Percentiles rank a stretch among this genome's conserved stretches.
Evolutionary conservation across 2,797 vertebrate species (phyloP).

Genomic region (Tarsius wallacei): DNA sequence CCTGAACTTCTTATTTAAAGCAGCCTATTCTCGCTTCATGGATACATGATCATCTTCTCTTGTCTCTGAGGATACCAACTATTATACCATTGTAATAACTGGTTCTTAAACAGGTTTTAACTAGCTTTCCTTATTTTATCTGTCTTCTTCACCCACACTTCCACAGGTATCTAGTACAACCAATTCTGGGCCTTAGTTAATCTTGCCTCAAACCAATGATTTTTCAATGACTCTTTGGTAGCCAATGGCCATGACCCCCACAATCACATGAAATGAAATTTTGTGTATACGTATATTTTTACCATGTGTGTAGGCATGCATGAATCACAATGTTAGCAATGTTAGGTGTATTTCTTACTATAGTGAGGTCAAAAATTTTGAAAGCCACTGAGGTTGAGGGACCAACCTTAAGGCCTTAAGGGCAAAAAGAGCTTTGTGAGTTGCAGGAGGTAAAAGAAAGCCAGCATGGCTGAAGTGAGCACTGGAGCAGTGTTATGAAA

Average conservation of each 20-base stretch:
- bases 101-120: not conserved
- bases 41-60: not conserved
- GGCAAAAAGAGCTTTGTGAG: not conserved
- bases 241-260: too few species aligned
- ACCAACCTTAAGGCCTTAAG: not conserved
- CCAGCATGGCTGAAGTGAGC: not conserved
- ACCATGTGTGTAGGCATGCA: not conserved
- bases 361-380: constrained; percentile 38
- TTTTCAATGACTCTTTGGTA: too few species aligned
- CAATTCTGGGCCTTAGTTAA: not conserved
- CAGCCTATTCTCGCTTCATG: not conserved
- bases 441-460: not conserved
- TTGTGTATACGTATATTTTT: not conserved
- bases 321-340: not conserved
- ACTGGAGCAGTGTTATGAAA: not conserved
- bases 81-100: not conserved
- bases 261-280: constrained; percentile 12
- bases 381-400: not conserved
- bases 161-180: not conserved
- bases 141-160: constrained; percentile 7
- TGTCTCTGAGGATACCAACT: constrained; percentile 21
- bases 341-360: constrained; percentile 35
- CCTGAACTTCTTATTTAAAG: constrained; percentile 42
- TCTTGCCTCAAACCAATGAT: too few species aligned
- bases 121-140: constrained; percentile 19